Base-by-base conservation (phyloP, 2,888 invertebrate species). In the Mythimna pallens region DNA sequence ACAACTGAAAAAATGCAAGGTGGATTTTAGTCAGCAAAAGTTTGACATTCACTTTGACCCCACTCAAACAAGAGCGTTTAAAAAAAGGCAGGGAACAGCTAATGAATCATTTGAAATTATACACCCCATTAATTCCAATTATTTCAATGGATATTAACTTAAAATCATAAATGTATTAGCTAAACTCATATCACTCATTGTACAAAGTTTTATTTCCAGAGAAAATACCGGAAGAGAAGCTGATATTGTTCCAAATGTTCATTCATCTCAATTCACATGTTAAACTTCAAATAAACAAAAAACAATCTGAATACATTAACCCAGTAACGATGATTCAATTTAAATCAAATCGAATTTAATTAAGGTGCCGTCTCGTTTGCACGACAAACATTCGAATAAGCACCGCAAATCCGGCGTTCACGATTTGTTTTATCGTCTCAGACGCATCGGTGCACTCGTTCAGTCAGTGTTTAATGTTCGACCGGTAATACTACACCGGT, bases 351-450 rank as follows among this genome's bases (percentile, higher is more conserved):
- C 40, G 62, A 85, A 86, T 90, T 92, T 92, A 94, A 93, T 94
- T 94, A 94, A 92, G 90, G 90, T 80, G 70, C 89, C 81, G 88
- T 92, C 88, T 88, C 89, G 85, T 88, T 89, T 88, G 89, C 89
- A 91, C 91, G 90, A 90, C 89, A 87, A 88, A 89, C 86, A 86
- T 76, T 67, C 81, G 83, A 85, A 87, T 85, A 82, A 81, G 72
- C 79, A 81, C 83, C 87, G 88, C 88, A 88, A 93, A 93, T 94
- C 89, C 90, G 83, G 84, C 65, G 88, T 92, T 93, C 94, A 94
- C 93, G 94, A 93, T 92, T 90, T 89, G 80, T 90, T 92, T 92
- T 93, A 94, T 94, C 94, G 88, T 89, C 86, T 86, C 86, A 82
- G 87, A 91, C 86, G 91, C 91, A 94, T 94, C 93, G 89, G 90